Conservation (phyloP, 2,797 vertebrate genomes). For the Neoniphon sammara region DNA sequence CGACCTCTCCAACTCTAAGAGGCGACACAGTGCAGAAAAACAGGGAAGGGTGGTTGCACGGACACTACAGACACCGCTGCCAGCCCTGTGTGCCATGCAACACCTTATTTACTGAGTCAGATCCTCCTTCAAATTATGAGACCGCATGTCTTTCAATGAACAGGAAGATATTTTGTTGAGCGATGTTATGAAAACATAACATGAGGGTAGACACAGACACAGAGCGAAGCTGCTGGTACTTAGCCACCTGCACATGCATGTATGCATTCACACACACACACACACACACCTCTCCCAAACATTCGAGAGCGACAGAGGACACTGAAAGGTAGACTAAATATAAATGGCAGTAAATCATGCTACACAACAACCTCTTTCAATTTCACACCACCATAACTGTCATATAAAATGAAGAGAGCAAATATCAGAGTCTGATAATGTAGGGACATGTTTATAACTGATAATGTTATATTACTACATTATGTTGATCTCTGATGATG, state of each 20-base stretch:
- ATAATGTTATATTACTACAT: background rate
- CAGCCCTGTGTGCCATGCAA: slow-evolving; percentile 19
- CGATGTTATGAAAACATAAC: slow-evolving; percentile 57
- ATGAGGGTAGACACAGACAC: slow-evolving; percentile 42
- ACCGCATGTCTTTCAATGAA: slow-evolving; percentile 53
- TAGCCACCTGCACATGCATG: slow-evolving; percentile 20
- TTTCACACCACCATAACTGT: slow-evolving; percentile 13
- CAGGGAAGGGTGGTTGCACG: slow-evolving; percentile 52
- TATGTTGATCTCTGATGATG: background rate
- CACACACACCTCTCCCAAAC: no score
- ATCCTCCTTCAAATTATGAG: slow-evolving; percentile 28
- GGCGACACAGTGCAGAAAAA: slow-evolving; percentile 13
- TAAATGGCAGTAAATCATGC: slow-evolving; percentile 7
- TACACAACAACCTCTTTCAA: background rate
- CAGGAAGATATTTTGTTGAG: slow-evolving; percentile 42
- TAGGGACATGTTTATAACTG: background rate
- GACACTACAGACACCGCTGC: background rate
- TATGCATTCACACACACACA: background rate
- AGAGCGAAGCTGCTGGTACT: slow-evolving; percentile 33
- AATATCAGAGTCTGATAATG: background rate
- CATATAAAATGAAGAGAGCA: slow-evolving; percentile 15
- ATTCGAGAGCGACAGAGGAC: background rate
- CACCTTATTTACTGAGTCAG: slow-evolving; percentile 46
- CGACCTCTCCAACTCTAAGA: background rate
- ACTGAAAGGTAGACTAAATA: slow-evolving; percentile 2